Evolutionary conservation across 2,797 vertebrate species (phyloP).

Genomic region (Neoniphon sammara): DNA sequence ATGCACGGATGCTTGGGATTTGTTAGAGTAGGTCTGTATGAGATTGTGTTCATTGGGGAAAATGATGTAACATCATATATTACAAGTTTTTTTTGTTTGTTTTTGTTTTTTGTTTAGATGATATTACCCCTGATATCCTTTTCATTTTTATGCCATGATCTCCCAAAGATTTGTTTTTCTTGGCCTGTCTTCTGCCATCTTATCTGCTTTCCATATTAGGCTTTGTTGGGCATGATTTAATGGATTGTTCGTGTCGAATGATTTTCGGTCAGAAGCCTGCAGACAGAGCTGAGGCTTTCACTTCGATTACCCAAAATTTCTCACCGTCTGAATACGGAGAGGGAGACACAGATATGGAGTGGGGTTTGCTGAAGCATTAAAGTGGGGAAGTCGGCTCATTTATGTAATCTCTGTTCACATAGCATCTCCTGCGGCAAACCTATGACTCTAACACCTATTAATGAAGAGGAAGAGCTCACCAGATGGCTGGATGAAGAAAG

Average conservation of each 20-base stretch:
- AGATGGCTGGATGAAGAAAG: conserved; percentile 20
- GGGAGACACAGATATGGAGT: neutral
- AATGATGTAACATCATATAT: neutral
- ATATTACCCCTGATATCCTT: no score
- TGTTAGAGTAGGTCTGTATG: neutral
- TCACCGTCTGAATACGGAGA: conserved; percentile 17
- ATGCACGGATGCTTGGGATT: neutral
- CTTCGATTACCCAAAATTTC: conserved; percentile 12
- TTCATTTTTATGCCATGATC: no score
- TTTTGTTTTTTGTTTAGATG: no score
- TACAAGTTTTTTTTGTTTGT: no score
- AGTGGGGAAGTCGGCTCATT: neutral
- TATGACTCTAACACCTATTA: conserved; percentile 10
- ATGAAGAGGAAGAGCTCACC: conserved; percentile 17
- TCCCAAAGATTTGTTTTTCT: no score
- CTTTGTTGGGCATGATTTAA: conserved; percentile 13
- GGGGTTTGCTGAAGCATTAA: neutral
- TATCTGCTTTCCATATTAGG: conserved; percentile 2
- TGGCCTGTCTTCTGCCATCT: neutral
- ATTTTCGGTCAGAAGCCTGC: conserved; percentile 6
- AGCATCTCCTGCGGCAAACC: conserved; percentile 1
- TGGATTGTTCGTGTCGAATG: conserved; percentile 8
- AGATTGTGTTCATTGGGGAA: neutral
- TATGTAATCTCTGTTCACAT: conserved; percentile 23
- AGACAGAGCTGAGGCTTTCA: conserved; percentile 6